Conservation (phyloP, 1,140 invertebrate species). For the Heterodera schachtii region DNA sequence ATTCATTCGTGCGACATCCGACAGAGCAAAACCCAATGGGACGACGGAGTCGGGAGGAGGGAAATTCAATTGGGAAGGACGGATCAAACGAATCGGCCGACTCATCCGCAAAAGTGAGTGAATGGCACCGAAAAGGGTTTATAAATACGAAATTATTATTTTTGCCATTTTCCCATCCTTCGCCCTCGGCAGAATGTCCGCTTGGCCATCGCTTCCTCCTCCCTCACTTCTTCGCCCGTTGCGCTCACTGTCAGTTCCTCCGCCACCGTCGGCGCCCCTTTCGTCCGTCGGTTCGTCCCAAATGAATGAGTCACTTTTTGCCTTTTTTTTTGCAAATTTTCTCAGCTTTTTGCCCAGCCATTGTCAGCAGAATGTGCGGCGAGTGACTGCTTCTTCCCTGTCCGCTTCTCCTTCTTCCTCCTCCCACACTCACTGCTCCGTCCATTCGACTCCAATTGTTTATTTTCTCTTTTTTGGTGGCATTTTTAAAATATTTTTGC, state of each 20-base stretch:
- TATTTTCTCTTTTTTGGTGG: not conserved
- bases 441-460: constrained; percentile 19
- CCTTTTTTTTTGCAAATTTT: not conserved
- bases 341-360: constrained; percentile 27
- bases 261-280: not conserved
- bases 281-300: constrained; percentile 13
- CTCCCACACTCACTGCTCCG: constrained; percentile 16
- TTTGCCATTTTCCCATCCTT: not conserved
- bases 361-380: not conserved
- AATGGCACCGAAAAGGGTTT: not conserved
- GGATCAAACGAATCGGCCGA: not conserved
- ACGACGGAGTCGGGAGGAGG: not conserved
- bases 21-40: not conserved
- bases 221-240: constrained; percentile 19
- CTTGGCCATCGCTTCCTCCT: constrained; percentile 16
- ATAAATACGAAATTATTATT: not conserved
- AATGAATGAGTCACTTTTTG: not conserved
- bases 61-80: not conserved
- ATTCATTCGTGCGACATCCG: not conserved
- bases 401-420: not conserved
- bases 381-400: not conserved
- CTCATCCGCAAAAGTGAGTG: constrained; percentile 12
- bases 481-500: not conserved
- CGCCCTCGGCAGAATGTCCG: not conserved
- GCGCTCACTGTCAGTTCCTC: constrained; percentile 16